phyloP scores from a whole-genome alignment of 2,888 invertebrate species.

The Antheraea yamamai region DNA sequence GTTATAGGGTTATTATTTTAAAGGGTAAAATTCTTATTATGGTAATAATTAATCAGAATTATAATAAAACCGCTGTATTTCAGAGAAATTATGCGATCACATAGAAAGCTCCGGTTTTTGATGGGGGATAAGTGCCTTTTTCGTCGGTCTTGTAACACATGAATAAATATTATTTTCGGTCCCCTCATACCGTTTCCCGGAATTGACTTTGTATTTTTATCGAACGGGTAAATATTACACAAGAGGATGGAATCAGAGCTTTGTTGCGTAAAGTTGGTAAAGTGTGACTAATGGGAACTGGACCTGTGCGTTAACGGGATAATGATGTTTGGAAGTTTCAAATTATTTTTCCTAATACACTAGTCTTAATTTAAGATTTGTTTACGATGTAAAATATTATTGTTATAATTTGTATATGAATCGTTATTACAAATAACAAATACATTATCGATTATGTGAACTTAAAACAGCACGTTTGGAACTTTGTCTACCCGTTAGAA shows the following conservation, averaged over 20 bases:
- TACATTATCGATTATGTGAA: no score
- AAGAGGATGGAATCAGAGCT: constrained; percentile 11
- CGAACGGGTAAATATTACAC: constrained; percentile 33
- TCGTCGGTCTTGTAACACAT: constrained; percentile 38
- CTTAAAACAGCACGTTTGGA: no score
- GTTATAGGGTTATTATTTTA: not conserved
- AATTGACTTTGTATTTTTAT: constrained; percentile 41
- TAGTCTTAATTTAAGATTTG: not conserved
- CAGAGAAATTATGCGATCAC: constrained; percentile 25
- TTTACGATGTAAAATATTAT: not conserved
- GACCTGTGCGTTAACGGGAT: not conserved
- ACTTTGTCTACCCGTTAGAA: no score
- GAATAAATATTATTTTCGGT: constrained; percentile 44
- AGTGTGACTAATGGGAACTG: constrained; percentile 10
- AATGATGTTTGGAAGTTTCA: not conserved
- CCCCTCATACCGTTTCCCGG: constrained; percentile 34
- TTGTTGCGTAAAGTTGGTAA: constrained; percentile 13
- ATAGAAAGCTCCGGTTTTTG: constrained; percentile 26
- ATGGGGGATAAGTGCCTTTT: constrained; percentile 41
- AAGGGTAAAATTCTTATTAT: not conserved
- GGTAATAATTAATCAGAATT: constrained; percentile 6
- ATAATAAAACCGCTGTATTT: constrained; percentile 12
- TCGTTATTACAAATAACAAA: no score
- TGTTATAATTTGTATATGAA: no score
- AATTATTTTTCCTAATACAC: not conserved